Evolutionary conservation across 2,888 invertebrate species (phyloP), one percentile per base, ranked within the genome.

Genomic region (Scelioninae gen. 2): DNA sequence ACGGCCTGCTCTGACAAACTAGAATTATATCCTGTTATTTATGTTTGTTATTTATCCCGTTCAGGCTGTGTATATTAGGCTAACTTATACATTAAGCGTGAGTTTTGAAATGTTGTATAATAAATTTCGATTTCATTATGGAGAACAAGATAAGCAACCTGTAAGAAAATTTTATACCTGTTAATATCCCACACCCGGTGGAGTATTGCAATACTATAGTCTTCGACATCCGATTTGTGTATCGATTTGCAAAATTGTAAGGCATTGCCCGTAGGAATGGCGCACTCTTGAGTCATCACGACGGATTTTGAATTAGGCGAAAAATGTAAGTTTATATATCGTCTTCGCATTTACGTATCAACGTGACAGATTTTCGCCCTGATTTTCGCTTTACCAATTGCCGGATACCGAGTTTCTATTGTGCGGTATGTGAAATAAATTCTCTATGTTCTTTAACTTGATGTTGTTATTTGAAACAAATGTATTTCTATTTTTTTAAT

Each of bases 1-100:
- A 81, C 78, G 80, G 82, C 82, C 81, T 81, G 80, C 77, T 76
- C 46, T 77, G 48, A 71, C 60, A 50, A 73, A 69, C 55, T 77
- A 70, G 45, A 67, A 50, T 58, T 48, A 58, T 45, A 50, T 57
- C 16, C 11, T 73, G 69, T 76, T 57, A 69, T 64, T 55, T 52
- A n/a, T n/a, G 41, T 69, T 77, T 57, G 55, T 52, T 74, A 68
- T 68, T 72, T 63, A 61, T 58, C 31, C 72, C 69, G 67, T 58
- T 68, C 71, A 64, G 48, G 61, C 70, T 73, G 61, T 76, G 63
- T 63, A 69, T 15, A 61, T 61, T 69, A 61, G 31, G 10, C 18
- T 53, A 61, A 60, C 45, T 37, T 53, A 22, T 55, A 61, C 16
- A 55, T 39, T 53, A 61, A 53, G 60, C 37, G 55, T 37, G 53